These are phyloP conservation scores for Darevskia mixta DNA, from an alignment of 2,797 vertebrate genomes.

Conservation along the genomic window DNA sequence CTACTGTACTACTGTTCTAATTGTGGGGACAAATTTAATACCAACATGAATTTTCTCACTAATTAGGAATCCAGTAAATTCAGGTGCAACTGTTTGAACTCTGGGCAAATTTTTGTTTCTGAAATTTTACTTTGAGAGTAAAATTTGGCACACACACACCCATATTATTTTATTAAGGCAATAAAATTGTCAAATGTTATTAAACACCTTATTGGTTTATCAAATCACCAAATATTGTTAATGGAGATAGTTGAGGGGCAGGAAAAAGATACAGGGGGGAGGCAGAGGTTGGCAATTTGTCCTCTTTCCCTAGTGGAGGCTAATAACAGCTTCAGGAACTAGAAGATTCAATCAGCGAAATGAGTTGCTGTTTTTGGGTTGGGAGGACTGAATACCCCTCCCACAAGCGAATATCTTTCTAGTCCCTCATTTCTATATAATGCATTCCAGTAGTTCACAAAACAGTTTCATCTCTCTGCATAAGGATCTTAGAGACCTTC, in stretches of 20 bases:
- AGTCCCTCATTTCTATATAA: background rate
- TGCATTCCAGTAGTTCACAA: too few species aligned
- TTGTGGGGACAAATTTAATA: too few species aligned
- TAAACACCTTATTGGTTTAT: background rate
- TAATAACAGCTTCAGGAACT: background rate
- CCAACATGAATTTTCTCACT: background rate
- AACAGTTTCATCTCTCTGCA: too few species aligned
- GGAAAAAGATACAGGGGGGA: too few species aligned
- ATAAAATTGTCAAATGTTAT: background rate
- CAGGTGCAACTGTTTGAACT: background rate
- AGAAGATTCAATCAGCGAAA: background rate
- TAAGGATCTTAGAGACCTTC: too few species aligned
- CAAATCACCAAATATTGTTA: background rate
- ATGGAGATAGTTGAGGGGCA: background rate
- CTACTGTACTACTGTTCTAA: background rate
- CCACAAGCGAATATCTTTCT: background rate
- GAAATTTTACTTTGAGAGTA: background rate
- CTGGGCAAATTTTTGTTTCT: background rate
- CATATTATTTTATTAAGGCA: background rate
- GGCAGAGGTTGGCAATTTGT: too few species aligned
- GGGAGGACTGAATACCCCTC: too few species aligned
- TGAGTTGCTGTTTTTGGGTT: too few species aligned
- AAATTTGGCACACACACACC: too few species aligned
- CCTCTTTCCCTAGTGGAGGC: background rate
- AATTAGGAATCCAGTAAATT: background rate